Evolutionary conservation across 2,888 invertebrate species (phyloP).

Genomic region (Thereva unica): DNA sequence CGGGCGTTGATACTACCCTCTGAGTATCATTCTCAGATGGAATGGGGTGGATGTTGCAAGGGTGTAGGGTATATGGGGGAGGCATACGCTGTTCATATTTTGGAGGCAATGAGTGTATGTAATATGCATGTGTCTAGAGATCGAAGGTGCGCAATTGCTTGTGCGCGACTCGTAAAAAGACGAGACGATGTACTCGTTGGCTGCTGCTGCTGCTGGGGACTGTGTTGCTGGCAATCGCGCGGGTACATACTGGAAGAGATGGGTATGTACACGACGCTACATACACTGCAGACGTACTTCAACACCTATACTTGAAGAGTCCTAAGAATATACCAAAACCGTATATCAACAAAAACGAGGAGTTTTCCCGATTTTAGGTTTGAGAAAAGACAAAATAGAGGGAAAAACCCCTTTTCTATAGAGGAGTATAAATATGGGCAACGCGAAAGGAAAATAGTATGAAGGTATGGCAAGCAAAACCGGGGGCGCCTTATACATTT

Average conservation of each 20-base stretch:
- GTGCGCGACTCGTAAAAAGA: constrained; percentile 47
- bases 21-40: no score
- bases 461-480: constrained; percentile 1
- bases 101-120: constrained; percentile 34
- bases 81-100: constrained; percentile 26
- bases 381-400: constrained; percentile 38
- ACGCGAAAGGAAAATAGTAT: constrained; percentile 14
- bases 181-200: constrained; percentile 36
- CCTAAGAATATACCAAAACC: constrained; percentile 14
- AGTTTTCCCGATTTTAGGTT: background rate
- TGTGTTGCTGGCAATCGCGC: constrained; percentile 21
- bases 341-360: background rate
- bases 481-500: constrained; percentile 25
- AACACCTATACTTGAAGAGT: constrained; percentile 13
- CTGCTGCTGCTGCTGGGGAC: background rate
- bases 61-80: background rate
- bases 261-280: constrained; percentile 18
- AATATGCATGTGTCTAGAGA: constrained; percentile 39
- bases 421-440: constrained; percentile 28
- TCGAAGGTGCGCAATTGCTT: constrained; percentile 50
- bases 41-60: constrained; percentile 5
- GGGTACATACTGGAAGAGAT: constrained; percentile 15
- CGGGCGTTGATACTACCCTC: no score
- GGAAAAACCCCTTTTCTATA: constrained; percentile 27
- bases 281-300: constrained; percentile 23